phyloP scores from a whole-genome alignment of 2,113 vertebrate genomes.

The Suncus etruscus region DNA sequence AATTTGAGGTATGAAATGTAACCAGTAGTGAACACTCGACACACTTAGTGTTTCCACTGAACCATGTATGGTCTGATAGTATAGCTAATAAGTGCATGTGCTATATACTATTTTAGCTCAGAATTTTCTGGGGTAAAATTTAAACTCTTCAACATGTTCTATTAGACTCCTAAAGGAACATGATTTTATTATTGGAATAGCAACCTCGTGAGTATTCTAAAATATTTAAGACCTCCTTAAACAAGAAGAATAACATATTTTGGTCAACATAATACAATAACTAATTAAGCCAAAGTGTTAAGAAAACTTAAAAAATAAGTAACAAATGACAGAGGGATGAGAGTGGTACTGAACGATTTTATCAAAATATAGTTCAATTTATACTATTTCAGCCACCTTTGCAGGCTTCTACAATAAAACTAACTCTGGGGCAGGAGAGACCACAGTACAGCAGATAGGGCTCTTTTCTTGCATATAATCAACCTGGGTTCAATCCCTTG shows the following conservation, averaged over 20 bases:
- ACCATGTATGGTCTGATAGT: background rate
- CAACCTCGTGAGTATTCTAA: background rate
- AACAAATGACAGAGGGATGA: background rate
- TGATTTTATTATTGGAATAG: background rate
- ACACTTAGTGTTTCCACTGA: background rate
- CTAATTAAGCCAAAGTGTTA: background rate
- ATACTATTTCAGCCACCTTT: background rate
- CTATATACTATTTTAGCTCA: conserved; percentile 30
- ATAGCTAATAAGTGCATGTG: background rate
- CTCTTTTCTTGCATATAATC: too few species aligned
- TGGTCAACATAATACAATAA: background rate
- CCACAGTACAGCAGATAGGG: too few species aligned
- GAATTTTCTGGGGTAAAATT: conserved; percentile 12
- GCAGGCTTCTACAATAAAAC: background rate
- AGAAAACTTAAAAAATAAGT: background rate
- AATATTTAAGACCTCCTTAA: background rate
- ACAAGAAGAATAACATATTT: background rate
- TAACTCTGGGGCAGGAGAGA: too few species aligned
- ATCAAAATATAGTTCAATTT: background rate
- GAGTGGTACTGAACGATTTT: background rate
- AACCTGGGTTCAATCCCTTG: too few species aligned
- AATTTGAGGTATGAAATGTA: background rate
- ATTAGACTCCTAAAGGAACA: background rate
- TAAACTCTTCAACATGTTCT: background rate
- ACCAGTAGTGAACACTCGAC: background rate